phyloP scores from a whole-genome alignment of 2,888 invertebrate genomes.

The Sarcophaga carnaria region DNA sequence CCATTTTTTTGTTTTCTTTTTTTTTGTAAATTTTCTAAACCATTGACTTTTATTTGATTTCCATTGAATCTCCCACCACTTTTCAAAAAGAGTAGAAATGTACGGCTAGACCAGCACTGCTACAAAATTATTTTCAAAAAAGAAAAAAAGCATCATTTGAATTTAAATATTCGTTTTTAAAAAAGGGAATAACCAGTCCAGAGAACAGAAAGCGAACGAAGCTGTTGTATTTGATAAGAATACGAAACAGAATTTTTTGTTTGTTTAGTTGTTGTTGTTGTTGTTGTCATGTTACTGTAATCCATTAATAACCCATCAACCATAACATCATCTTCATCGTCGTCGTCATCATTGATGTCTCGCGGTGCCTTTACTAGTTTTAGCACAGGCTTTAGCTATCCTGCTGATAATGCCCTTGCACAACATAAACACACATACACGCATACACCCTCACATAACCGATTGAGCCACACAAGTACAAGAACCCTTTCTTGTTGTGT shows the following conservation, averaged over 20 bases:
- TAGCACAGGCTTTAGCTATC: background rate
- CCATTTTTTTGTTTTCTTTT: conserved; percentile 41
- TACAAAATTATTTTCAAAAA: too few relatives aligned
- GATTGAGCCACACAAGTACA: background rate
- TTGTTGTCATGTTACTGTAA: conserved; percentile 52
- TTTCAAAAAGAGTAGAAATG: background rate
- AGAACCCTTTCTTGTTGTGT: background rate
- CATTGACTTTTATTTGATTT: conserved; percentile 73
- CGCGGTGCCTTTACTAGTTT: background rate
- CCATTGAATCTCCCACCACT: background rate
- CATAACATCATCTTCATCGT: conserved; percentile 10
- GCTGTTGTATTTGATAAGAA: background rate
- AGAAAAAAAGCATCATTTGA: too few relatives aligned
- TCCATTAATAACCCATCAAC: conserved; percentile 66
- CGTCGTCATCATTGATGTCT: background rate
- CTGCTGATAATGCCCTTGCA: conserved; percentile 54
- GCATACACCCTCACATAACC: too few relatives aligned
- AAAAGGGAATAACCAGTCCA: too few relatives aligned
- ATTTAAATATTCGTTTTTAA: too few relatives aligned
- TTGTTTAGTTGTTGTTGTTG: background rate
- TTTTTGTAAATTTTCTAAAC: conserved; percentile 68
- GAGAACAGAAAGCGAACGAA: background rate
- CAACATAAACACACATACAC: background rate
- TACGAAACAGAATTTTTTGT: background rate
- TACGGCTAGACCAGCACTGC: background rate